Base-by-base conservation (phyloP, 2,888 invertebrate species). In the Apomyelois bistriatella region DNA sequence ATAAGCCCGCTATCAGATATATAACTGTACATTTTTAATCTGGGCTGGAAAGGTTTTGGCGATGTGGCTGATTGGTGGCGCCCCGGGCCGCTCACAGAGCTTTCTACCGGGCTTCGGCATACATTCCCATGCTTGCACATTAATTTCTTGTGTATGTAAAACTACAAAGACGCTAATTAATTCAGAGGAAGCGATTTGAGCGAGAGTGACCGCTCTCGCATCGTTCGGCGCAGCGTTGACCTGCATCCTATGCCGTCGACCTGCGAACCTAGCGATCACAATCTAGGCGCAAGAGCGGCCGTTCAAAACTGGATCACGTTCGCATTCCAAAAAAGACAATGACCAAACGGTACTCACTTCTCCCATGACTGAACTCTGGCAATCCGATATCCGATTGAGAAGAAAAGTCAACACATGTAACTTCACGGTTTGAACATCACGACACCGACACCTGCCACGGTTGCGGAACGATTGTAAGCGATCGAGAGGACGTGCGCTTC, bases 381-480 rank as follows among this genome's bases (percentile, higher is more conserved):
- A 74, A 72, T 72, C 69, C 70, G 62, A 67, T 63, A 67, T 69
- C 70, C 69, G 60, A 69, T 22, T 22, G 73, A 72, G 69, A 68
- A 72, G 64, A 65, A 43, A 54, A 64, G 58, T 58, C 57, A 56
- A 64, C 69, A 72, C 76, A 72, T 62, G 60, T 76, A 82, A 72
- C 77, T 76, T 79, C 82, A 84, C 85, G 76, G 72, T 72, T 68
- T 72, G 75, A 71, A 82, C 86, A 85, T 87, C 74, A 85, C 85
- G 79, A 70, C 69, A 74, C 75, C 67, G 72, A 72, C 75, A 78
- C 74, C 75, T 76, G 79, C 71, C 77, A 73, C 81, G 78, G 65
- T 60, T 68, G 63, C 51, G 52, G 66, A 60, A 61, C 60, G 64
- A 67, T 64, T 66, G 58, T 59, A 58, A 60, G 60, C 60, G 57